phyloP scores from a whole-genome alignment of 2,113 vertebrate species.

The Aplodontia rufa region DNA sequence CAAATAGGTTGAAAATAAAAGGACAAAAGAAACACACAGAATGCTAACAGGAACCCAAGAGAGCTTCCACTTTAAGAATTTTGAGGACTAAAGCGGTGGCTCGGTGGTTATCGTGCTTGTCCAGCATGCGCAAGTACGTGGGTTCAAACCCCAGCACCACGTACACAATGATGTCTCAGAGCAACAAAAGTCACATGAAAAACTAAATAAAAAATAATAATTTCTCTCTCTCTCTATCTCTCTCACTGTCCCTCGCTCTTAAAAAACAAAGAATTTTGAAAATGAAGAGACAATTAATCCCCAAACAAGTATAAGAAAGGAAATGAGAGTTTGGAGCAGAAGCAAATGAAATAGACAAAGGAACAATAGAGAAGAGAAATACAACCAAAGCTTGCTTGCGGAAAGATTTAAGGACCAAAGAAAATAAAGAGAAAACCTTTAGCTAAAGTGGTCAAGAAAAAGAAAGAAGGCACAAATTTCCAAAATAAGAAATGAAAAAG shows the following conservation, averaged over 20 bases:
- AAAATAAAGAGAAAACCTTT: neutral
- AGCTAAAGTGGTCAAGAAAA: neutral
- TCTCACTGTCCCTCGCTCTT: no score
- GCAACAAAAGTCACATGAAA: no score
- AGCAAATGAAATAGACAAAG: neutral
- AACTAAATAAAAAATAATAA: no score
- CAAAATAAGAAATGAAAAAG: neutral
- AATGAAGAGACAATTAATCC: neutral
- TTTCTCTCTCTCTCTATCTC: no score
- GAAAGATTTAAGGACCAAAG: neutral
- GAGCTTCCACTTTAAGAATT: neutral
- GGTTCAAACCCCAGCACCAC: no score
- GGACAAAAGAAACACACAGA: neutral
- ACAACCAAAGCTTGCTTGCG: neutral
- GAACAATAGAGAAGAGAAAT: neutral
- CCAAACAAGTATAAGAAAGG: neutral
- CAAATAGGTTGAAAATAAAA: neutral
- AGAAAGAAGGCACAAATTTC: neutral
- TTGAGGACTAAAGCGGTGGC: no score
- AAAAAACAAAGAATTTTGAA: no score
- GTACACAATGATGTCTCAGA: no score
- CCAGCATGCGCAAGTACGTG: no score
- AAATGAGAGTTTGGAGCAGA: neutral
- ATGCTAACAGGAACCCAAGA: neutral
- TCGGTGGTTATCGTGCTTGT: no score